A percentile compares a stretch with the other conserved stretches of the same genome.
Conservation (phyloP, 2,888 invertebrate genomes). For the Tipula confusa region DNA sequence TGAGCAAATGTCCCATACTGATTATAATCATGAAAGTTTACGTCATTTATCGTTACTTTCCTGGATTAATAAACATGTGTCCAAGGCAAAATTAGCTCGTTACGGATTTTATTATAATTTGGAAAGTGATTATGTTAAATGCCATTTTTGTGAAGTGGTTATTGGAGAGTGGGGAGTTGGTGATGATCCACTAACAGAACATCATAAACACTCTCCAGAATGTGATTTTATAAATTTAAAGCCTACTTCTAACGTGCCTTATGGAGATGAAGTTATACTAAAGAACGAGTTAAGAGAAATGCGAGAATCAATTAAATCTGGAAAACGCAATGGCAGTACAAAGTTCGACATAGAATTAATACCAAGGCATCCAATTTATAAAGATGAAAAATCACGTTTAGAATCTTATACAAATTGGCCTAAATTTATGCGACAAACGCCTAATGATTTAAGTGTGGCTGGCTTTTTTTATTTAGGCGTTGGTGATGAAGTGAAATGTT, state of each 20-base stretch:
- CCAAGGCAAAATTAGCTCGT: constrained; percentile 53
- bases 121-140: constrained; percentile 65
- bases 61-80: neutral
- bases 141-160: constrained; percentile 67
- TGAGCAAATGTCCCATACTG: constrained; percentile 35
- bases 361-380: constrained; percentile 62
- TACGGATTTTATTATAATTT: constrained; percentile 77
- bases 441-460: constrained; percentile 70
- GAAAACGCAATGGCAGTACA: neutral
- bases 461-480: constrained; percentile 68
- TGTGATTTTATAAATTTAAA: constrained; percentile 64
- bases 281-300: constrained; percentile 36
- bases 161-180: constrained; percentile 69
- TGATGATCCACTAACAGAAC: constrained; percentile 70
- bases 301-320: neutral
- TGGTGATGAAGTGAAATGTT: constrained; percentile 66
- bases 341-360: neutral
- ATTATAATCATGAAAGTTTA: neutral
- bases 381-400: constrained; percentile 52
- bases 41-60: neutral
- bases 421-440: constrained; percentile 64
- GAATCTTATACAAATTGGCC: constrained; percentile 71
- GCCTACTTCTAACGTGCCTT: constrained; percentile 57
- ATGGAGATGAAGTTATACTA: constrained; percentile 37
- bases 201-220: constrained; percentile 66